phyloP scores from a whole-genome alignment of 2,797 vertebrate species.

The Sebastes taczanowskii region DNA sequence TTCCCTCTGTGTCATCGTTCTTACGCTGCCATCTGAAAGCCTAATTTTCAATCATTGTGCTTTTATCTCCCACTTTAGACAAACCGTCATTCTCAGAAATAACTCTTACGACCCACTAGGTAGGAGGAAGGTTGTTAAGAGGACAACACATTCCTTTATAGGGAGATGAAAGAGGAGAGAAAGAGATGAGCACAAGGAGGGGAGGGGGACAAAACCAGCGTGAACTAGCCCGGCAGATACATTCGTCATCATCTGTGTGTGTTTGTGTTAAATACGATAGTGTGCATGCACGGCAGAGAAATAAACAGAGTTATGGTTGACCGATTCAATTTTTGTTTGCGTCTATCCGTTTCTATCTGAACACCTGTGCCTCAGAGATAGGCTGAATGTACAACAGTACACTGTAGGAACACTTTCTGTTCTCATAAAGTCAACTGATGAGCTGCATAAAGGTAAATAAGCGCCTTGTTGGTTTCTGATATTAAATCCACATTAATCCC shows the following conservation, averaged over 20 bases:
- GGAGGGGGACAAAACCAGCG: not conserved
- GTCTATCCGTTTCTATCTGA: not conserved
- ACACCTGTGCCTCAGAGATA: not conserved
- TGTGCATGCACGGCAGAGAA: not conserved
- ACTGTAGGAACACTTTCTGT: not conserved
- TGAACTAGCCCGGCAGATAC: constrained; percentile 8
- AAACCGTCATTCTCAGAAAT: constrained; percentile 27
- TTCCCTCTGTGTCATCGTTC: not conserved
- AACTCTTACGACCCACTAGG: constrained; percentile 19
- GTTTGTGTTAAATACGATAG: not conserved
- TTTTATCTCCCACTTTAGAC: not conserved
- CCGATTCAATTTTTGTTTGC: constrained; percentile 16
- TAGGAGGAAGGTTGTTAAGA: constrained; percentile 44
- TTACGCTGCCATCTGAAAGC: not conserved
- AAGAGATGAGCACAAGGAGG: not conserved
- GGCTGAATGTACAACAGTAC: not conserved
- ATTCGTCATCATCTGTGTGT: constrained; percentile 12
- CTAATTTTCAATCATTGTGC: constrained; percentile 6
- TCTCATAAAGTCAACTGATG: not conserved
- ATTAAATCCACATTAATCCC: not conserved
- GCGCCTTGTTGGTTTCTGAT: not conserved
- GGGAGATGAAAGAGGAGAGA: constrained; percentile 16
- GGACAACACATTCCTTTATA: constrained; percentile 20
- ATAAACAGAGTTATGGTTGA: constrained; percentile 8
- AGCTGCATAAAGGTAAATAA: not conserved